Percentiles rank a stretch among this genome's conserved stretches.
Conservation (phyloP, 2,888 invertebrate species). For the Campoplex capitator region DNA sequence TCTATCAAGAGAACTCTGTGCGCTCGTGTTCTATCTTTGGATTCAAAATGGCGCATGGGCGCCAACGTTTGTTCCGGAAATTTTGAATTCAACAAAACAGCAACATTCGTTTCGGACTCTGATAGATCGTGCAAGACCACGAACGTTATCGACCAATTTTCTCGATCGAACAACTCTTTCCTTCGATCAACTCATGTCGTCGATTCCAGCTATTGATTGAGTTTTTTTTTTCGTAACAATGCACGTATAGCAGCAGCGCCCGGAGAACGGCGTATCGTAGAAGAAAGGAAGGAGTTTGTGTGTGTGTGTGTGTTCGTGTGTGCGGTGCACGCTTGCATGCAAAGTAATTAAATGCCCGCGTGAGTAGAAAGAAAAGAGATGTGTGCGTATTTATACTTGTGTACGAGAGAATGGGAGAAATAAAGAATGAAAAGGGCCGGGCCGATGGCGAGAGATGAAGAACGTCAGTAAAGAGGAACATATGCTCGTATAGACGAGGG, state of each 20-base stretch:
- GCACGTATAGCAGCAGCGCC: background rate
- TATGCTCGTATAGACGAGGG: slow-evolving; percentile 76
- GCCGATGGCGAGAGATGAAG: slow-evolving; percentile 67
- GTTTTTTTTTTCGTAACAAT: slow-evolving; percentile 1
- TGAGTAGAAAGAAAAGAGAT: slow-evolving; percentile 56
- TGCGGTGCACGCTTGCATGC: slow-evolving; percentile 67
- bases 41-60: background rate
- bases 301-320: slow-evolving; percentile 2
- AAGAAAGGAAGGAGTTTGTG: slow-evolving; percentile 25
- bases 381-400: slow-evolving; percentile 47
- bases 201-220: slow-evolving; percentile 16
- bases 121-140: background rate
- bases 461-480: slow-evolving; percentile 51
- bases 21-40: background rate
- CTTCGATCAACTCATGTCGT: background rate
- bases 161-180: background rate
- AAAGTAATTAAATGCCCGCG: slow-evolving; percentile 80
- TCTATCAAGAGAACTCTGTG: background rate
- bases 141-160: background rate
- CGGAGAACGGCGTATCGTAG: slow-evolving; percentile 12
- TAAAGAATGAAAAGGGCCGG: slow-evolving; percentile 66
- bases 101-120: background rate
- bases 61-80: no score
- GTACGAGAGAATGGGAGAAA: slow-evolving; percentile 33
- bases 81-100: background rate